Conservation (phyloP, 2,797 vertebrate genomes). For the Acanthornis magna region DNA sequence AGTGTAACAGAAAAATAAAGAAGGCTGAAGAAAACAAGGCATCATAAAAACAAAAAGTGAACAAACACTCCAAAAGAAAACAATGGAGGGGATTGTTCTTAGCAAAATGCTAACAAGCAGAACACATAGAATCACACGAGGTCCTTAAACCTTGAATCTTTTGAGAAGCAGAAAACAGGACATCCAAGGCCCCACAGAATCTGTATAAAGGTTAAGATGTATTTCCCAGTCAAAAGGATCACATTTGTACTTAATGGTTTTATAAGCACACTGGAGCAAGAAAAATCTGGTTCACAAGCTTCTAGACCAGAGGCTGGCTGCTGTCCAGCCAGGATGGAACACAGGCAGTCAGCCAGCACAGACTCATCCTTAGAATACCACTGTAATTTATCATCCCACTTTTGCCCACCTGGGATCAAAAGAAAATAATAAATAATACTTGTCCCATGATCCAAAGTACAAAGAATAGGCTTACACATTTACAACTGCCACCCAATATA, state of each 20-base stretch:
- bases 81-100: accelerated
- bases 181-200: neutral
- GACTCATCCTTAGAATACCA: neutral
- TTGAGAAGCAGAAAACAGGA: neutral
- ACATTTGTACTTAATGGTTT: neutral
- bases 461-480: neutral
- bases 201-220: neutral
- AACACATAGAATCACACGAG: neutral
- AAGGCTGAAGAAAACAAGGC: neutral
- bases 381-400: neutral
- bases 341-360: neutral
- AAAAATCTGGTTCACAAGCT: neutral
- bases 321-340: neutral
- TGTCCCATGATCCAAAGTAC: neutral
- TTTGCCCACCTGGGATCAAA: neutral
- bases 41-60: neutral
- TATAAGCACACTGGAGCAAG: neutral
- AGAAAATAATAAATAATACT: neutral
- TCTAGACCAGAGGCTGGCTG: neutral
- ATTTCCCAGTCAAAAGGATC: neutral
- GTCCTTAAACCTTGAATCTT: neutral
- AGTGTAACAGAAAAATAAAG: neutral
- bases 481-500: neutral
- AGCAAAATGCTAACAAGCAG: neutral
- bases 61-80: neutral